Evolutionary conservation across 2,888 invertebrate species (phyloP).

Genomic region (Epirrhoe alternata): DNA sequence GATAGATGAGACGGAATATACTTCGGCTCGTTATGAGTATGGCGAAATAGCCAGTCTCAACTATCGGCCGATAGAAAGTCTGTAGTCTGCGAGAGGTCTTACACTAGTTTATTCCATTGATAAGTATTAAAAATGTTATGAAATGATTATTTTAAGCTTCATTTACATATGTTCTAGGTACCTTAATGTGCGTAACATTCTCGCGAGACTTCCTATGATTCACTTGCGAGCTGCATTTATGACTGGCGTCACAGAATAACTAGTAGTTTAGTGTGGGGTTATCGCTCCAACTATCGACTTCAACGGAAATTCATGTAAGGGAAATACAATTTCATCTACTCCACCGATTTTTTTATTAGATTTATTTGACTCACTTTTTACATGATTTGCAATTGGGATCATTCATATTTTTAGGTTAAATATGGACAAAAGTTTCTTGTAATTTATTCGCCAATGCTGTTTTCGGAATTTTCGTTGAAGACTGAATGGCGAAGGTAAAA

Average conservation of each 20-base stretch:
- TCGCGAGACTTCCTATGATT: constrained; percentile 61
- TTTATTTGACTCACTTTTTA: background rate
- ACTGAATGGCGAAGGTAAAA: background rate
- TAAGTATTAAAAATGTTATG: background rate
- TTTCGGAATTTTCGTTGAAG: background rate
- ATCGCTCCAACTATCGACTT: constrained; percentile 66
- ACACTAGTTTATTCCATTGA: too few species aligned
- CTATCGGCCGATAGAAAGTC: too few species aligned
- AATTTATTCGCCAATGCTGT: background rate
- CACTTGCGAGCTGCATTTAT: constrained; percentile 62
- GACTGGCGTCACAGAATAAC: constrained; percentile 20
- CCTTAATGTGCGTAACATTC: constrained; percentile 37
- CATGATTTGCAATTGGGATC: background rate
- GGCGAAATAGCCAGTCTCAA: too few species aligned
- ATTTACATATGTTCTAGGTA: constrained; percentile 8
- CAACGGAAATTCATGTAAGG: constrained; percentile 58
- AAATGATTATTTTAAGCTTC: background rate
- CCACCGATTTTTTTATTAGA: background rate
- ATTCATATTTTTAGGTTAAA: background rate
- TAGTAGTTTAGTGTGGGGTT: constrained; percentile 55
- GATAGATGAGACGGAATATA: too few species aligned
- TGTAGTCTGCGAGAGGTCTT: too few species aligned
- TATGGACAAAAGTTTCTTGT: background rate
- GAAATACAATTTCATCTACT: background rate
- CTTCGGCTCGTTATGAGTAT: too few species aligned